Evolutionary conservation across 2,888 invertebrate species (phyloP), one percentile per base, ranked within the genome.

Genomic region (Embidobia sp.): DNA sequence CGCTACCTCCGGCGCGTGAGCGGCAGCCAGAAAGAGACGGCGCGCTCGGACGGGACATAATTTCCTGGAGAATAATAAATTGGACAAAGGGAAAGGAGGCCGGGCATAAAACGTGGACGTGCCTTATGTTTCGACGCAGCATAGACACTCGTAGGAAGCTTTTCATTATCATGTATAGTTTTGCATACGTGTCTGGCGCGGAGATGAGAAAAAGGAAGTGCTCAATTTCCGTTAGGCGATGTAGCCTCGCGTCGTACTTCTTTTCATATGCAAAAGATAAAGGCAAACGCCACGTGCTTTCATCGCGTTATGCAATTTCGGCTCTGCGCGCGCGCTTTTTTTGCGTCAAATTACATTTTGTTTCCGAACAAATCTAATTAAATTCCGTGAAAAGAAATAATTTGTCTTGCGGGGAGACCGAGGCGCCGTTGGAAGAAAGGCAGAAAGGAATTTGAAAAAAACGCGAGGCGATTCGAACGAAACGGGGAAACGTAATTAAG

Each of bases 31-130:
- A 64, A 51, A 51, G 64, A 49, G 51, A 64, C 31, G 29, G 53
- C 48, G 63, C 51, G 66, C 67, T 77, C 59, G 76, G 77, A 76
- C 82, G 80, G 77, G 80, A 81, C 81, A 77, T 81, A 82, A 83
- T 82, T 82, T 82, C 81, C 83, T 78, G 81, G 81, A 77, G 72
- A 80, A 82, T 81, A 82, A 83, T 81, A 83, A 84, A 84, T 84
- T 84, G 82, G 80, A 84, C 84, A 84, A 84, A 84, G 82, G 83
- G 77, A 82, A 77, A 55, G 15, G 66, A 66, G 76, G 46, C 59
- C 49, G 35, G 19, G 67, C 27, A 44, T 42, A 59, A 74, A 74
- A 72, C 70, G 55, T 40, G 63, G 29, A 44, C 63, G 67, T 79
- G 64, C 72, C 79, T 79, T 79, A 79, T 72, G 79, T 79, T 77